phyloP scores from a whole-genome alignment of 1,140 invertebrate species.

The Matsumurasca onukii region DNA sequence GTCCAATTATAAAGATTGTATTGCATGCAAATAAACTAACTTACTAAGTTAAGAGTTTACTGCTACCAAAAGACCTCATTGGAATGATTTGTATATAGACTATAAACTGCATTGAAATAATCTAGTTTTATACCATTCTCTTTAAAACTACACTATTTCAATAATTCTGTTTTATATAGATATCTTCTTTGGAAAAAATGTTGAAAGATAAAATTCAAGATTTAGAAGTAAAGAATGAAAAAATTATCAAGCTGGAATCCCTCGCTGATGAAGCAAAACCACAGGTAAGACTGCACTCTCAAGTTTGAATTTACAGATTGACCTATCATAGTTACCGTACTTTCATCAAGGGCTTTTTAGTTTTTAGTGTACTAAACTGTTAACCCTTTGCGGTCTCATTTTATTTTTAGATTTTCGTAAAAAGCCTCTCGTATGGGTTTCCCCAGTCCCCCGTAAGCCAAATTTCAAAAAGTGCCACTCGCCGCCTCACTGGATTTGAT shows the following conservation, averaged over 20 bases:
- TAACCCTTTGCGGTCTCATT: background rate
- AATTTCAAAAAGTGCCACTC: background rate
- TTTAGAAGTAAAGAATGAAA: background rate
- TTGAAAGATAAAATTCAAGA: background rate
- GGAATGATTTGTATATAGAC: background rate
- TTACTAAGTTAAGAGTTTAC: background rate
- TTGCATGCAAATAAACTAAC: background rate
- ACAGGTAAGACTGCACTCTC: background rate
- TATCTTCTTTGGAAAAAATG: background rate
- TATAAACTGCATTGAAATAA: background rate
- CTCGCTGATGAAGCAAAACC: background rate
- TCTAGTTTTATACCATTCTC: background rate
- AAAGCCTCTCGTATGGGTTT: too few relatives aligned
- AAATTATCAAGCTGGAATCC: background rate
- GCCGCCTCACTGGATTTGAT: too few relatives aligned
- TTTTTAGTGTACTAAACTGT: background rate
- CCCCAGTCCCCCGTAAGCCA: too few relatives aligned
- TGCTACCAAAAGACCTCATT: background rate
- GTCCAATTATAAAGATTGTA: background rate
- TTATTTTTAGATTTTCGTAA: too few relatives aligned
- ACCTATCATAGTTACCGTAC: too few relatives aligned
- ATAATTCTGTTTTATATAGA: background rate
- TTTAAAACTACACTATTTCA: background rate
- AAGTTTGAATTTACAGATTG: background rate
- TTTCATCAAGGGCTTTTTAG: background rate